These are phyloP conservation scores for Pelodiscus sinensis DNA, from an alignment of 2,113 vertebrate genomes.

Conservation along the genomic window DNA sequence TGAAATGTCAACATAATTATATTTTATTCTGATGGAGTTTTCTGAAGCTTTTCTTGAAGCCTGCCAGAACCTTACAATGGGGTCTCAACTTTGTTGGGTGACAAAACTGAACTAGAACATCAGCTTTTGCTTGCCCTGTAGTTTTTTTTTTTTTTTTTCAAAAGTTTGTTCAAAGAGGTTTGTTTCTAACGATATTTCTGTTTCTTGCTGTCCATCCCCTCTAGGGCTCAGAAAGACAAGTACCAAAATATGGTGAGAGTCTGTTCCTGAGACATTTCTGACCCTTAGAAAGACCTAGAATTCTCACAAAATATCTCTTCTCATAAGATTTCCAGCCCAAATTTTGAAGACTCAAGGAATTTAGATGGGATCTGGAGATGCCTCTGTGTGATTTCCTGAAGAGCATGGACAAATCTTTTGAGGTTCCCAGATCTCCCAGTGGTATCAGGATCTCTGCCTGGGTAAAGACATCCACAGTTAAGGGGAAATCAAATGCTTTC, in stretches of 20 bases:
- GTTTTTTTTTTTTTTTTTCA: not conserved
- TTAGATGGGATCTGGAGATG: slow-evolving; percentile 33
- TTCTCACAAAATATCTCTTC: not conserved
- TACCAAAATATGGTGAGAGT: not conserved
- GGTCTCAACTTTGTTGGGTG: not conserved
- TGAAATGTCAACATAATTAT: not conserved
- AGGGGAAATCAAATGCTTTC: slow-evolving; percentile 71
- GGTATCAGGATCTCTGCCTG: slow-evolving; percentile 58
- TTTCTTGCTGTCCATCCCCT: not conserved
- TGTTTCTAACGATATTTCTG: not conserved
- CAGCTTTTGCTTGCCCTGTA: not conserved
- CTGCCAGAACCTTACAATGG: not conserved
- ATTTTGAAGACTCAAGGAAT: slow-evolving; percentile 36
- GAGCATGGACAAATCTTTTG: slow-evolving; percentile 27
- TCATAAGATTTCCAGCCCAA: not conserved
- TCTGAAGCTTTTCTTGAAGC: not conserved
- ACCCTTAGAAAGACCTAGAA: not conserved
- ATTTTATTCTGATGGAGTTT: not conserved
- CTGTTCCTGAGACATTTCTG: not conserved
- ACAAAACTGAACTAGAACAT: not conserved
- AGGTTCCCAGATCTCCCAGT: slow-evolving; percentile 14
- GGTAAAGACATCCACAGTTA: slow-evolving; percentile 27
- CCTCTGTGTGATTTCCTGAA: slow-evolving; percentile 46
- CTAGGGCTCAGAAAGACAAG: not conserved
- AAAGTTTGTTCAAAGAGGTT: not conserved